These are phyloP conservation scores for Rhagologus leucostigma DNA, from an alignment of 2,113 vertebrate species.

Conservation along the genomic window DNA sequence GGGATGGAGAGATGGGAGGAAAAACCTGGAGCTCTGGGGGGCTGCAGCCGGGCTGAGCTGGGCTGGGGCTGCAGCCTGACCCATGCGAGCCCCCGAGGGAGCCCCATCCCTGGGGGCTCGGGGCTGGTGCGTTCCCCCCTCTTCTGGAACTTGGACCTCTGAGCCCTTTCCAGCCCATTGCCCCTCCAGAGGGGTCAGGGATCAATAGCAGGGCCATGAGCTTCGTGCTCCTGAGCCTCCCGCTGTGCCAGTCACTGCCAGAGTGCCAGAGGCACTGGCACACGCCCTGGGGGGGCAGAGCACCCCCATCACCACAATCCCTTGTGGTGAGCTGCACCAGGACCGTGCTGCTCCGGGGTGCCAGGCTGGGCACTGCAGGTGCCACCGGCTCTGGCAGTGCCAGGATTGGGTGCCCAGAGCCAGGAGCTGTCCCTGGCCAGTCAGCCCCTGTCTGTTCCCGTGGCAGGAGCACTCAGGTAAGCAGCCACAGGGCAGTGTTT, in stretches of 20 bases:
- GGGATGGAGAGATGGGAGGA: neutral
- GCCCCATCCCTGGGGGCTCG: neutral
- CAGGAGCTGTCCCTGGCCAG: too few species aligned
- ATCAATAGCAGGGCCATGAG: neutral
- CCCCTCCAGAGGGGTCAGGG: neutral
- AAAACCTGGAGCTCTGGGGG: neutral
- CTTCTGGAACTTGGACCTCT: neutral
- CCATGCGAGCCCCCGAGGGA: rapidly evolving
- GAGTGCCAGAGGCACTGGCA: neutral
- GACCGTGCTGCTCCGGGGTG: neutral
- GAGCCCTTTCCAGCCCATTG: neutral
- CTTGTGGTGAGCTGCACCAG: neutral
- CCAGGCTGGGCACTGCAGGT: neutral
- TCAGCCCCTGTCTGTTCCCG: rapidly evolving
- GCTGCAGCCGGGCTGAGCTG: neutral
- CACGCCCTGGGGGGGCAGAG: rapidly evolving
- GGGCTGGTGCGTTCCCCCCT: rapidly evolving
- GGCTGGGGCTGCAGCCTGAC: neutral
- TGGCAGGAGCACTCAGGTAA: neutral
- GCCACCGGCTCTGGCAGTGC: neutral
- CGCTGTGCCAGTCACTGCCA: rapidly evolving
- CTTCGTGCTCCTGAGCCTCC: neutral
- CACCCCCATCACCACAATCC: neutral
- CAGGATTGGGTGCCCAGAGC: neutral
- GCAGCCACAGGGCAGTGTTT: rapidly evolving